Evolutionary conservation across 2,797 vertebrate genomes (phyloP).

Genomic region (Hylomyscus alleni): DNA sequence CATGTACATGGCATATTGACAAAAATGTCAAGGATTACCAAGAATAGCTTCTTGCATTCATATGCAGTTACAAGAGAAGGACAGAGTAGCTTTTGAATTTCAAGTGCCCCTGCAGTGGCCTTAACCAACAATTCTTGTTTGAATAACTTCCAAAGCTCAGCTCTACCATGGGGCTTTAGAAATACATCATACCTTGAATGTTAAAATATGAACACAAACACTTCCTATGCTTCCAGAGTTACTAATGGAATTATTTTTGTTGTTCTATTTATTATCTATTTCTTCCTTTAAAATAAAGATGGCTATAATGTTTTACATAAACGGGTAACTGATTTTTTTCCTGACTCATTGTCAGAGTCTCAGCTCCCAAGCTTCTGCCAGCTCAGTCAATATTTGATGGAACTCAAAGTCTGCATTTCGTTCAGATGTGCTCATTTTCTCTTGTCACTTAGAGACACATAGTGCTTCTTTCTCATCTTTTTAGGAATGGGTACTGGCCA

Average conservation of each 20-base stretch:
- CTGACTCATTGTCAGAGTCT: slow-evolving; percentile 66
- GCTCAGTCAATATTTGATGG: slow-evolving; percentile 69
- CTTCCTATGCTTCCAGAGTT: slow-evolving; percentile 51
- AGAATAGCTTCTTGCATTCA: slow-evolving; percentile 79
- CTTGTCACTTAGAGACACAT: slow-evolving; percentile 31
- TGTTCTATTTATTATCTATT: background rate
- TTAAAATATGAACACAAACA: slow-evolving; percentile 37
- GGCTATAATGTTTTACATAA: slow-evolving; percentile 33
- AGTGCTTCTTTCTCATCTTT: background rate
- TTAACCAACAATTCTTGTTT: slow-evolving; percentile 65
- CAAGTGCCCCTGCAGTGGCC: slow-evolving; percentile 59
- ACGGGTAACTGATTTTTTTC: slow-evolving; percentile 59
- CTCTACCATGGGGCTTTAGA: slow-evolving; percentile 44
- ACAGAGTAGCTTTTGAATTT: slow-evolving; percentile 73
- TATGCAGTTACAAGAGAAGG: slow-evolving; percentile 66
- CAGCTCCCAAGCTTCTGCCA: slow-evolving; percentile 54
- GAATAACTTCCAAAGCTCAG: slow-evolving; percentile 25
- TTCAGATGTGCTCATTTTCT: slow-evolving; percentile 58
- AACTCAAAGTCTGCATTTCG: slow-evolving; percentile 68
- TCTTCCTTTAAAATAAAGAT: slow-evolving; percentile 9
- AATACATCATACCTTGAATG: slow-evolving; percentile 23
- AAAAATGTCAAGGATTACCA: slow-evolving; percentile 81
- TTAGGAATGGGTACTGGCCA: background rate
- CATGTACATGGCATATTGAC: slow-evolving; percentile 75
- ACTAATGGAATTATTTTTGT: slow-evolving; percentile 41